phyloP scores from a whole-genome alignment of 2,113 vertebrate species.

The Melanocharis versteri region DNA sequence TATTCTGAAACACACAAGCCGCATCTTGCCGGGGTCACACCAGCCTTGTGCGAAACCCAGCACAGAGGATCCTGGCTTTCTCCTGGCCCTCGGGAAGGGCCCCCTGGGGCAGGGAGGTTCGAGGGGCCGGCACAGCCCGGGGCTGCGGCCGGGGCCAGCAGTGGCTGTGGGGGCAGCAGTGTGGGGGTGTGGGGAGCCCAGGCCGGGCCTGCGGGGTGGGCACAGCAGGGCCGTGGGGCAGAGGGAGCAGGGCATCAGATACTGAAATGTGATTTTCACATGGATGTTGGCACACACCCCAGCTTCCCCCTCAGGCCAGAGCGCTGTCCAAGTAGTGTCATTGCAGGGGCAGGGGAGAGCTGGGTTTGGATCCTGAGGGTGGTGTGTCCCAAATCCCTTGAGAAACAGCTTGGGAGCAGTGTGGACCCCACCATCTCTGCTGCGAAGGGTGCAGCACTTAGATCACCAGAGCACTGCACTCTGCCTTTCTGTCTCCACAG shows the following conservation, averaged over 20 bases:
- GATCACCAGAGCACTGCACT: fast-evolving
- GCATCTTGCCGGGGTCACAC: fast-evolving
- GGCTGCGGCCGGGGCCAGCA: fast-evolving
- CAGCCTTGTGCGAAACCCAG: background rate
- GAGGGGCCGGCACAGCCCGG: fast-evolving
- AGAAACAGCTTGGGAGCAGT: background rate
- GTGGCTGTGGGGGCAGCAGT: fast-evolving
- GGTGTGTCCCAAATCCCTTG: too few species aligned
- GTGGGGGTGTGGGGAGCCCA: fast-evolving
- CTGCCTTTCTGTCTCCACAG: background rate
- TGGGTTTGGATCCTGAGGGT: background rate
- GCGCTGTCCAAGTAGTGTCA: background rate
- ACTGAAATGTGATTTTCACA: fast-evolving
- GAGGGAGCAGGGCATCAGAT: background rate
- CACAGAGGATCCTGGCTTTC: fast-evolving
- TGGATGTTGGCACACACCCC: background rate
- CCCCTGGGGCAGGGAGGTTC: fast-evolving
- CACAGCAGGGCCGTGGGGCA: fast-evolving
- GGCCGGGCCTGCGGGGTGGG: fast-evolving
- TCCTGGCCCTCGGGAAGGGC: fast-evolving
- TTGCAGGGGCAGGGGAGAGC: fast-evolving
- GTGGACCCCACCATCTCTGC: fast-evolving
- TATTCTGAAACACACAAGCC: background rate
- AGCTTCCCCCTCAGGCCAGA: fast-evolving
- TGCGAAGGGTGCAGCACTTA: fast-evolving